Percentiles rank a stretch among this genome's conserved stretches.
Conservation (phyloP, 2,888 invertebrate genomes). For the Chymomyza procnemis region DNA sequence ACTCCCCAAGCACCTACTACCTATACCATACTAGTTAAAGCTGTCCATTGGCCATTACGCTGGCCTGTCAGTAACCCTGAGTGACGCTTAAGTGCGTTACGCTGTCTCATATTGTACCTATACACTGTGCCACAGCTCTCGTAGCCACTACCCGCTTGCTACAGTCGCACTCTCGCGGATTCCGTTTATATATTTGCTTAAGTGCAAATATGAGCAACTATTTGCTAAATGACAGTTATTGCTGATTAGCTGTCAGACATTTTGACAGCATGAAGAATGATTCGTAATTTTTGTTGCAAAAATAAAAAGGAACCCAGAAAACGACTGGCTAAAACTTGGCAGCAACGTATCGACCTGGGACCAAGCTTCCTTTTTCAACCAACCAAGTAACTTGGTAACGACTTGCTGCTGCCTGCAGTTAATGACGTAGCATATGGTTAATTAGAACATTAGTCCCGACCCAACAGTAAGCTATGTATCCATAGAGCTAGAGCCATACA, state of each 20-base stretch:
- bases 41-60: slow-evolving; percentile 1
- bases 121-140: neutral
- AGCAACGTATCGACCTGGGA: neutral
- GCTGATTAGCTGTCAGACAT: slow-evolving; percentile 75
- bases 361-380: too few species aligned
- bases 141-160: neutral
- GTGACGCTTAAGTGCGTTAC: slow-evolving; percentile 2
- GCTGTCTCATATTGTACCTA: neutral
- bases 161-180: slow-evolving; percentile 8
- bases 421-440: slow-evolving; percentile 69
- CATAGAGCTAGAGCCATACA: neutral
- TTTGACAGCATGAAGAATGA: slow-evolving; percentile 71
- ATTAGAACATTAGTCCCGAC: slow-evolving; percentile 62
- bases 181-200: slow-evolving; percentile 66
- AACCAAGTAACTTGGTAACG: neutral
- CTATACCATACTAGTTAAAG: neutral
- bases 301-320: slow-evolving; percentile 29
- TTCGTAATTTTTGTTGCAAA: slow-evolving; percentile 55
- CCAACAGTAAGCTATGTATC: neutral
- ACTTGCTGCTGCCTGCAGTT: slow-evolving; percentile 45
- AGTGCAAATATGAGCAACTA: slow-evolving; percentile 74
- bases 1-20: slow-evolving; percentile 31
- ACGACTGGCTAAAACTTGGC: neutral
- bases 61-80: neutral
- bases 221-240: slow-evolving; percentile 74